Evolutionary conservation across 2,797 vertebrate species (phyloP), one percentile per base, ranked within the genome.

Genomic region (Streptopelia turtur): DNA sequence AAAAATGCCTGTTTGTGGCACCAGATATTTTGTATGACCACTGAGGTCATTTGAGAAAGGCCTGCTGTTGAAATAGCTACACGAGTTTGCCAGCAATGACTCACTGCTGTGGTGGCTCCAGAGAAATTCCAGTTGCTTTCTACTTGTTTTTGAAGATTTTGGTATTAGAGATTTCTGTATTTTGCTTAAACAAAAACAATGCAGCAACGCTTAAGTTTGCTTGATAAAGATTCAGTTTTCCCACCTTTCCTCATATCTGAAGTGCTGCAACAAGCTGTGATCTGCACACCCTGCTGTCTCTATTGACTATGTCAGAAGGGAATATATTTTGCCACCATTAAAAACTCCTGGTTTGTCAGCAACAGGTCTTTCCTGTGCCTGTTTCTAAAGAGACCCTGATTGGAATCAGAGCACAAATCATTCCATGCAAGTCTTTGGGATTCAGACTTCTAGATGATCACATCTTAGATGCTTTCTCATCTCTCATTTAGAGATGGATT

Each of bases 41-140:
- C 83, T 92, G 89, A 89, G 90, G 83, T 93, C 83, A 79, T 77
- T 85, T 90, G 89, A 93, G 89, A 96, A 90, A 60, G 86, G 91
- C 60, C 91, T 94, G 86, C 85, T 93, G 87, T 86, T 94, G 92
- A 81, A 90, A 81, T 92, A 65, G 84, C 79, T 91, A 21, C 33
- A 60, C 50, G 31, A 83, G 83, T 96, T 94, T 87, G 93, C 94
- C 91, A 95, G 94, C 77, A 90, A 49, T 96, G 95, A 96, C 83
- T 96, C 94, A 94, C 66, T 74, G 8, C 74, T 0, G 0, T 77
- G 55, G 77, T 94, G 83, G 74, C 74, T 94, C 65, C 83, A 78
- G 91, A 96, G 70, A 84, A 86, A 93, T 95, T 91, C 69, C 85
- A 70, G 65, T 96, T 84, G 56, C 89, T 94, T 95, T 90, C 39